Percentiles rank a stretch among this genome's conserved stretches.
These are phyloP conservation scores for Matsumurasca onukii DNA, from an alignment of 1,140 invertebrate species.

Conservation along the genomic window DNA sequence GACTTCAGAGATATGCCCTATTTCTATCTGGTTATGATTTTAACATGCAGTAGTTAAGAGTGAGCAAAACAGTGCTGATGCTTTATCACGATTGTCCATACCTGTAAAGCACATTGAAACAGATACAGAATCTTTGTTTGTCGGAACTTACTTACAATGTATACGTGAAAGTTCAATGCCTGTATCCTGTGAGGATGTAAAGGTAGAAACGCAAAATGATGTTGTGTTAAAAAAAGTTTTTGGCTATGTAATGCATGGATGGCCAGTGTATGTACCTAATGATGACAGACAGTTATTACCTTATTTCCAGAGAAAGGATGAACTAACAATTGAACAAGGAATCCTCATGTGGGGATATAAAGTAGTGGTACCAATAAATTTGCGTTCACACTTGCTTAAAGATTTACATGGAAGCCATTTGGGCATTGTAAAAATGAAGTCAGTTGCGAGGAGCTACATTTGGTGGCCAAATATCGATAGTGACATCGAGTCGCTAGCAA, in stretches of 20 bases:
- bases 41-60: conserved; percentile 37
- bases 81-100: conserved; percentile 38
- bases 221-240: not conserved
- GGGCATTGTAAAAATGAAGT: not conserved
- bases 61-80: conserved; percentile 41
- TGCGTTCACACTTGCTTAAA: conserved; percentile 23
- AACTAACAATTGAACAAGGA: conserved; percentile 23
- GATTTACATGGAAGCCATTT: conserved; percentile 29
- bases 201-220: conserved; percentile 30
- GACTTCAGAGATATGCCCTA: conserved; percentile 44
- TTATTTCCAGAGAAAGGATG: conserved; percentile 26
- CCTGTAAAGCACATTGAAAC: conserved; percentile 15
- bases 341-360: conserved; percentile 18
- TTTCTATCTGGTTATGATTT: conserved; percentile 41
- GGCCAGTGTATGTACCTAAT: conserved; percentile 4
- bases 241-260: conserved; percentile 18
- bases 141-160: conserved; percentile 24
- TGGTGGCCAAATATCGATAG: not conserved
- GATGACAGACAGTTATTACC: not conserved
- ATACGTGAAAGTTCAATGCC: conserved; percentile 18
- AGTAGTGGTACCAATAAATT: conserved; percentile 24
- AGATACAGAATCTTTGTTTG: not conserved
- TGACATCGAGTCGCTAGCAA: conserved; percentile 1
- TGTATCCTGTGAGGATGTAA: conserved; percentile 10
- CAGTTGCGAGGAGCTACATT: not conserved